These are phyloP conservation scores for Formica aserva DNA, from an alignment of 2,888 invertebrate species.

Conservation along the genomic window DNA sequence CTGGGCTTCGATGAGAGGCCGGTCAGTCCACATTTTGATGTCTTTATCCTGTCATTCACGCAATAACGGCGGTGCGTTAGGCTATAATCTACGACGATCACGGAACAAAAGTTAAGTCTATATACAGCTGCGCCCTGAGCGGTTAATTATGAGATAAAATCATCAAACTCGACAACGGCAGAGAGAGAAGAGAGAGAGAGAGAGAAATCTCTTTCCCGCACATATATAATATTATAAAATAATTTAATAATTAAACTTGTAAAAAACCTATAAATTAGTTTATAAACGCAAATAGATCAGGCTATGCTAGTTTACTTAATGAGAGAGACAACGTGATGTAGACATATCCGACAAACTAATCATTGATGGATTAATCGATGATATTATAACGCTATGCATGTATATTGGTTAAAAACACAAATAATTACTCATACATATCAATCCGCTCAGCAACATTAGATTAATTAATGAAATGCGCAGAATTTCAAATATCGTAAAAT, in stretches of 20 bases:
- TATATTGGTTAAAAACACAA: constrained; percentile 19
- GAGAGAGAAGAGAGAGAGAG: too few species aligned
- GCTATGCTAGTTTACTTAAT: background rate
- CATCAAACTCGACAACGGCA: background rate
- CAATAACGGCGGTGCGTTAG: constrained; percentile 33
- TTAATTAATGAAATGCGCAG: constrained; percentile 37
- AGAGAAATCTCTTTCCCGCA: background rate
- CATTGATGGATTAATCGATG: constrained; percentile 35
- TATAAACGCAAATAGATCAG: background rate
- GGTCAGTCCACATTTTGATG: constrained; percentile 49
- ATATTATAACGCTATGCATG: background rate
- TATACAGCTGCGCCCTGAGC: background rate
- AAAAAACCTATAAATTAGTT: background rate
- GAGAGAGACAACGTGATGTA: background rate
- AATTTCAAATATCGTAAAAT: constrained; percentile 30
- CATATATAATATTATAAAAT: background rate
- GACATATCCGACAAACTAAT: background rate
- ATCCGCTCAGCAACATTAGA: background rate
- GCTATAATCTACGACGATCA: constrained; percentile 26
- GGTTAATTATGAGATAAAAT: constrained; percentile 26
- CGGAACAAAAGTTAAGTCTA: constrained; percentile 5
- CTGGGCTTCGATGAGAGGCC: constrained; percentile 47
- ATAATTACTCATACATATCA: constrained; percentile 38
- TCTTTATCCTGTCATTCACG: constrained; percentile 57
- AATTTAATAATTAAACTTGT: background rate